Conservation (phyloP, 2,113 vertebrate genomes). For the Equus quagga region DNA sequence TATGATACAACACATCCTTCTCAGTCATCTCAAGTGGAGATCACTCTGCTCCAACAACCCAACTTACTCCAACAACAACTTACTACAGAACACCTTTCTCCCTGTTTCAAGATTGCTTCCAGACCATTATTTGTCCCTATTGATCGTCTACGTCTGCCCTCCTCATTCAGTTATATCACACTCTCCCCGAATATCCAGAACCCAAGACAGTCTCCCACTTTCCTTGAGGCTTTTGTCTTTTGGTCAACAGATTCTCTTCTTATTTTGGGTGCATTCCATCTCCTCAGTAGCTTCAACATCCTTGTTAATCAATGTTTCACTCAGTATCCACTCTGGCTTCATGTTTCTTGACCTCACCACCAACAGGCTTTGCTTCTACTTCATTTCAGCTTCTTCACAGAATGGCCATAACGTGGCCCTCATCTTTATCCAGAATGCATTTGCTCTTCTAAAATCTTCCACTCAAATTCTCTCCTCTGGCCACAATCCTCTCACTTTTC, state of each 20-base stretch:
- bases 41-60: not conserved
- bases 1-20: not conserved
- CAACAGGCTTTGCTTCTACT: not conserved
- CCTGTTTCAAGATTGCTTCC: not conserved
- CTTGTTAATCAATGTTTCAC: not conserved
- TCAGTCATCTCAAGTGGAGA: not conserved
- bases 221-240: not conserved
- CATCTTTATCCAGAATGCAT: not conserved
- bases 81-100: not conserved
- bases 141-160: accelerated
- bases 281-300: slow-evolving; percentile 50
- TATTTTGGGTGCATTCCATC: not conserved
- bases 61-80: not conserved
- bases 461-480: slow-evolving; percentile 38
- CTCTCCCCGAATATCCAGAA: not conserved
- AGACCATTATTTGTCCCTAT: not conserved
- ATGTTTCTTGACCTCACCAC: not conserved
- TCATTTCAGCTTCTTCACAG: not conserved
- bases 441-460: slow-evolving; percentile 40
- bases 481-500: slow-evolving; percentile 56
- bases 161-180: not conserved
- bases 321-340: not conserved
- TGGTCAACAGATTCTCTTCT: not conserved
- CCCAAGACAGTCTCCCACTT: not conserved
- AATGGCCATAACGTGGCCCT: not conserved